Percentiles rank a stretch among this genome's conserved stretches.
Evolutionary conservation across 1,140 invertebrate genomes (phyloP).

Genomic region (Ceratina japonica): DNA sequence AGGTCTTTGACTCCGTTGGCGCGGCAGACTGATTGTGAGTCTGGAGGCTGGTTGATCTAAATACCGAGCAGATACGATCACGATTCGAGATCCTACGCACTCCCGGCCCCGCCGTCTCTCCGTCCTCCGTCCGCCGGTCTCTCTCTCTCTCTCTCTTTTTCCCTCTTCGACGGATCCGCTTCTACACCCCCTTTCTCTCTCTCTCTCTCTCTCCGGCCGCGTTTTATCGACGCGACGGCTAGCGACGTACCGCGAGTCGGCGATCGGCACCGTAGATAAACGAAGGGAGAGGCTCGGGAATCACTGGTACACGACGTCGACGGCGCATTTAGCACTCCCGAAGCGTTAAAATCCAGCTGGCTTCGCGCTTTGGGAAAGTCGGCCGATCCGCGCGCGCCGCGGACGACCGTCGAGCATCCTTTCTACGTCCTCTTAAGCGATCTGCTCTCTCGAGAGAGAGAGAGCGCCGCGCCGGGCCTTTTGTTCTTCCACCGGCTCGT

Average conservation of each 20-base stretch:
- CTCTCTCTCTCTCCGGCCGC: conserved; percentile 5
- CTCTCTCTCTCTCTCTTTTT: neutral
- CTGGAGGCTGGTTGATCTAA: conserved; percentile 63
- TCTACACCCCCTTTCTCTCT: neutral
- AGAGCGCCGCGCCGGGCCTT: neutral
- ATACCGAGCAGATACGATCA: conserved; percentile 61
- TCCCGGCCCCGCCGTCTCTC: conserved; percentile 29
- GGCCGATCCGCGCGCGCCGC: conserved; percentile 10
- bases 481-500: conserved; percentile 17
- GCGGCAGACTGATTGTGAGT: conserved; percentile 47
- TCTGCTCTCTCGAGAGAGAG: neutral
- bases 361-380: conserved; percentile 32
- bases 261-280: conserved; percentile 31
- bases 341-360: conserved; percentile 40
- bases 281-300: neutral
- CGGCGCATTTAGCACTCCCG: conserved; percentile 33
- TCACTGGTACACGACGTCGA: conserved; percentile 31
- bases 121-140: neutral
- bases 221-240: conserved; percentile 22
- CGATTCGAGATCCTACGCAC: conserved; percentile 49
- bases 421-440: conserved; percentile 31
- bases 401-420: conserved; percentile 24
- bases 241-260: conserved; percentile 30
- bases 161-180: neutral
- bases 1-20: conserved; percentile 56